phyloP scores from a whole-genome alignment of 2,888 invertebrate genomes.

The Macroteleia sp. region DNA sequence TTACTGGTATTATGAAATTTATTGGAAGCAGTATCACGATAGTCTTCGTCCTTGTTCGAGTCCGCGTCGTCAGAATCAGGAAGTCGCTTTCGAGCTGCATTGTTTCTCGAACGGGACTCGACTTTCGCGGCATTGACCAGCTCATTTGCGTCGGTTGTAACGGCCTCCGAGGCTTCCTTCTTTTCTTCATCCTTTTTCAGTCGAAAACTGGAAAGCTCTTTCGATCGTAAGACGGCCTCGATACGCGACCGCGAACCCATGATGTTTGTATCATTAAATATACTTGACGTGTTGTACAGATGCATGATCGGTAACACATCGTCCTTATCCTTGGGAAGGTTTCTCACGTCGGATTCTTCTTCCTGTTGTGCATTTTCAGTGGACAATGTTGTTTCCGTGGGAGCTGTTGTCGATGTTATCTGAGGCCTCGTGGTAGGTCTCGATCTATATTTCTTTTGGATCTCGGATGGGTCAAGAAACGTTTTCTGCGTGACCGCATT shows the following conservation, averaged over 20 bases:
- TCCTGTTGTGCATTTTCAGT: constrained; percentile 70
- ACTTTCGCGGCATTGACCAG: constrained; percentile 37
- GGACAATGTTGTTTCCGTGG: constrained; percentile 47
- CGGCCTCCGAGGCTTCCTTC: constrained; percentile 36
- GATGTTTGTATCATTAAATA: constrained; percentile 76
- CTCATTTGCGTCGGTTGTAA: constrained; percentile 50
- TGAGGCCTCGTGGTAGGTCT: constrained; percentile 20
- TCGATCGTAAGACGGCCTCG: constrained; percentile 49
- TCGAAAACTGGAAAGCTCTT: constrained; percentile 53
- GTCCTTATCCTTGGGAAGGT: constrained; percentile 78
- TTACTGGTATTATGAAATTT: constrained; percentile 38
- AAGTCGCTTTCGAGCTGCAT: constrained; percentile 60
- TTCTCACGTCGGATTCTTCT: constrained; percentile 72
- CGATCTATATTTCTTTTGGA: constrained; percentile 79
- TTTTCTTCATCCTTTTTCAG: constrained; percentile 63
- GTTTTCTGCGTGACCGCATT: constrained; percentile 28
- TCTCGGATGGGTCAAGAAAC: constrained; percentile 78
- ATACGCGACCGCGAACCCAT: constrained; percentile 49
- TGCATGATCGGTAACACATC: constrained; percentile 81
- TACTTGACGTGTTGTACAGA: constrained; percentile 80
- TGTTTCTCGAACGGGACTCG: constrained; percentile 49
- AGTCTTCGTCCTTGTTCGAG: constrained; percentile 63
- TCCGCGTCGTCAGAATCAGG: constrained; percentile 46
- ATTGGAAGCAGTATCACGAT: constrained; percentile 52
- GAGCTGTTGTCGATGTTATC: constrained; percentile 20